Percentiles rank a stretch among this genome's conserved stretches.
Conservation (phyloP, 2,888 invertebrate species). For the Hetaerina titia region DNA sequence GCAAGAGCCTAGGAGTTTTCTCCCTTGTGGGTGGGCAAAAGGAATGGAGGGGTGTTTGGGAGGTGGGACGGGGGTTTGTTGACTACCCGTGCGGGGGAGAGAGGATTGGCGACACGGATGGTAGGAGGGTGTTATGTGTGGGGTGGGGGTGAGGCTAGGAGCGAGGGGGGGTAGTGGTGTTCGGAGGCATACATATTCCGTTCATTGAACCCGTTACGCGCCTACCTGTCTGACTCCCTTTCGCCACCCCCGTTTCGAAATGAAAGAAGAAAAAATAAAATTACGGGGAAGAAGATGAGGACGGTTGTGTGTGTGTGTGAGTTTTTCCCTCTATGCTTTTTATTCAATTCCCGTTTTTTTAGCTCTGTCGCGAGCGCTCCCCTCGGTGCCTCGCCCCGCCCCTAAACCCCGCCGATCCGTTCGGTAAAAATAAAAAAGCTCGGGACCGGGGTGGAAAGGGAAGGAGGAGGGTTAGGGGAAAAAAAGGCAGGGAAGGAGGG, state of each 20-base stretch:
- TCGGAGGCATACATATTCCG: constrained; percentile 1
- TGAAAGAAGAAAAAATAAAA: neutral
- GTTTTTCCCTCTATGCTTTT: neutral
- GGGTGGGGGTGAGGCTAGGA: neutral
- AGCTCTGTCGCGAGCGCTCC: neutral
- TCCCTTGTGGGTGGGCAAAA: neutral
- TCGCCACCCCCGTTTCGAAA: neutral
- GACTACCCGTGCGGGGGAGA: neutral
- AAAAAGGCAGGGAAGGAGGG: neutral
- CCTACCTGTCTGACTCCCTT: neutral
- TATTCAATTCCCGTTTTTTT: neutral
- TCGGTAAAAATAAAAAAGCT: neutral
- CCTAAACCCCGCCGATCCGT: neutral
- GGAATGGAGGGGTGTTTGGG: neutral
- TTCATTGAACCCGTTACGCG: constrained; percentile 10
- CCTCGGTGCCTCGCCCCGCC: neutral
- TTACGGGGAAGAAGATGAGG: neutral
- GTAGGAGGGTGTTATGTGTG: neutral
- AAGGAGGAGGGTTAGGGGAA: neutral
- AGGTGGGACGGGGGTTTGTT: neutral
- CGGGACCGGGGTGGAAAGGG: neutral
- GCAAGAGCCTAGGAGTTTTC: neutral
- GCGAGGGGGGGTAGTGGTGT: neutral
- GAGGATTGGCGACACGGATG: neutral
- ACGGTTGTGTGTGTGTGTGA: neutral